These are phyloP conservation scores for Morone chrysops DNA, from an alignment of 2,113 vertebrate species.

Conservation along the genomic window DNA sequence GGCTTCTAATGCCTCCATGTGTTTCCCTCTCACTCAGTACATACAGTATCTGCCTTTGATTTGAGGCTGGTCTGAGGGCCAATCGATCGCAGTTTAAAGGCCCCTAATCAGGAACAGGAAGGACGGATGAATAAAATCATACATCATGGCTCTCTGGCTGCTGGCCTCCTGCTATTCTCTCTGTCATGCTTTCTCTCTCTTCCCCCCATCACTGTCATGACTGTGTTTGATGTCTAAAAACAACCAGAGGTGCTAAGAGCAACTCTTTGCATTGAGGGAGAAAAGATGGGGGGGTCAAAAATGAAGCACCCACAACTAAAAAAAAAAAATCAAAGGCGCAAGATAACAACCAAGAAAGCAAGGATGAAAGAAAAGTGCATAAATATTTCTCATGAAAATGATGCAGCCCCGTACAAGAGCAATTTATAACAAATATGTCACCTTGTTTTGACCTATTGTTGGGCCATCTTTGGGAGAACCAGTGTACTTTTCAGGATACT, in stretches of 20 bases:
- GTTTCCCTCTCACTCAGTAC: constrained; percentile 75
- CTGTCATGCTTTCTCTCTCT: constrained; percentile 25
- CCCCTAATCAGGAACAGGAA: constrained; percentile 83
- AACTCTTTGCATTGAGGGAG: constrained; percentile 36
- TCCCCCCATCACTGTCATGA: constrained; percentile 5
- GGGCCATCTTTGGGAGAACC: constrained; percentile 5
- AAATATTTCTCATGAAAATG: not conserved
- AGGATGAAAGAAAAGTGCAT: constrained; percentile 7
- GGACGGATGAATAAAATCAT: constrained; percentile 76
- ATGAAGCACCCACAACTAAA: not conserved
- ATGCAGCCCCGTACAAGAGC: not conserved
- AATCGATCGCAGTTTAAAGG: constrained; percentile 81
- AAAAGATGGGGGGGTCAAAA: not conserved
- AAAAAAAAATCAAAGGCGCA: not conserved
- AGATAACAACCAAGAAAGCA: not conserved
- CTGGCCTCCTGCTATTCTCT: constrained; percentile 52
- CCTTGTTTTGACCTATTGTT: not conserved
- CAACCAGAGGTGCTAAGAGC: constrained; percentile 38
- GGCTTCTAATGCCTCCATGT: constrained; percentile 67
- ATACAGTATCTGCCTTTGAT: constrained; percentile 81
- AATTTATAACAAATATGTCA: constrained; percentile 11
- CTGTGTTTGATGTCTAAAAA: constrained; percentile 66
- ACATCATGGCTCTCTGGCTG: constrained; percentile 68
- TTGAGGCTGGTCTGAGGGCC: constrained; percentile 71
- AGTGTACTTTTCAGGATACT: not conserved